Percentiles rank a stretch among this genome's conserved stretches.
phyloP scores from a whole-genome alignment of 2,888 invertebrate species.

The Troglohyphantes excavatus region DNA sequence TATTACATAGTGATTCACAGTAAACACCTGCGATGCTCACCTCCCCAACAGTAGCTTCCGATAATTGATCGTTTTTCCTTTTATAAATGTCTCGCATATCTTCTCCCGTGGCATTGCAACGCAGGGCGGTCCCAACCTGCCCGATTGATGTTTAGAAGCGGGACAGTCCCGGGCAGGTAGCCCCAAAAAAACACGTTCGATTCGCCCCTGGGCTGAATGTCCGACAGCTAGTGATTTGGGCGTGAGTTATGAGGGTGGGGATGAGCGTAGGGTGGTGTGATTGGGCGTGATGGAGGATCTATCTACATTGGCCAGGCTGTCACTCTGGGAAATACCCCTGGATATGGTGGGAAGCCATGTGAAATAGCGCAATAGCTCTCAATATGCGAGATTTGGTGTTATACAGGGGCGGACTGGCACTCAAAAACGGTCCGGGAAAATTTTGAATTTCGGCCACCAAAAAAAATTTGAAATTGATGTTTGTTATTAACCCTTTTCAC shows the following conservation, averaged over 20 bases:
- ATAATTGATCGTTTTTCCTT: not conserved
- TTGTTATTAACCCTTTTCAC: too few relatives aligned
- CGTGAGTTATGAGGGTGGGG: conserved; percentile 73
- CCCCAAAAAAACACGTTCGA: not conserved
- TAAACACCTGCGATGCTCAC: not conserved
- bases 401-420: too few relatives aligned
- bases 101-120: not conserved
- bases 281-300: conserved; percentile 58
- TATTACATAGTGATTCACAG: not conserved
- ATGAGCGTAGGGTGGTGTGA: conserved; percentile 35
- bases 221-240: conserved; percentile 72
- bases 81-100: not conserved
- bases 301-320: conserved; percentile 43
- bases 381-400: too few relatives aligned
- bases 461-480: too few relatives aligned
- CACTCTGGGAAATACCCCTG: conserved; percentile 1
- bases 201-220: conserved; percentile 50
- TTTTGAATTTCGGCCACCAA: too few relatives aligned
- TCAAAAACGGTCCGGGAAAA: too few relatives aligned
- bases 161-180: conserved; percentile 38
- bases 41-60: not conserved
- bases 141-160: not conserved
- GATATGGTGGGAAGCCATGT: too few relatives aligned
- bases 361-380: too few relatives aligned
- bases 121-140: not conserved